Conservation (phyloP, 2,113 vertebrate genomes). For the Triplophysa tibetana region DNA sequence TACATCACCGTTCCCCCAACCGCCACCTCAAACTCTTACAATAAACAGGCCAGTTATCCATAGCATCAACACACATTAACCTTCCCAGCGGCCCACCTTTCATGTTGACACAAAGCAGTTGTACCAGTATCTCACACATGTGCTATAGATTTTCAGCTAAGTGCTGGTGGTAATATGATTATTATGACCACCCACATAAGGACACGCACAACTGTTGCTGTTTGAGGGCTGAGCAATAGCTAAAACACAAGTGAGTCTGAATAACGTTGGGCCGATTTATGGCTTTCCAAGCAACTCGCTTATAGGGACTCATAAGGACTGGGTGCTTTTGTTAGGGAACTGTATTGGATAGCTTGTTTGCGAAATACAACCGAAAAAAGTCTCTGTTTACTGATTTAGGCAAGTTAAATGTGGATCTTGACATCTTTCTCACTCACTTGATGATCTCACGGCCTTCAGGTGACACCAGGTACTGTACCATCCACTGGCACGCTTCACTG, state of each 20-base stretch:
- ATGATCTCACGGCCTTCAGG: conserved; percentile 92
- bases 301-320: background rate
- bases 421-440: conserved; percentile 77
- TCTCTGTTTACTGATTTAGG: background rate
- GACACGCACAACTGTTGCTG: background rate
- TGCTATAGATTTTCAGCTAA: conserved; percentile 40
- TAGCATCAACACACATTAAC: conserved; percentile 32
- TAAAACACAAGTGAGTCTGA: background rate
- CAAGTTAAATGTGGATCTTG: background rate
- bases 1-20: conserved; percentile 11
- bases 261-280: background rate
- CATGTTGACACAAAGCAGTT: conserved; percentile 31
- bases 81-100: conserved; percentile 54
- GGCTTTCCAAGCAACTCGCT: background rate
- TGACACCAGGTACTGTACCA: conserved; percentile 90
- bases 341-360: no score
- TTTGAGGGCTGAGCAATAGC: background rate
- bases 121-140: conserved; percentile 30
- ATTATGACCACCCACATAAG: background rate
- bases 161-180: background rate
- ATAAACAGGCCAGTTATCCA: conserved; percentile 12
- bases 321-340: background rate
- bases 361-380: no score
- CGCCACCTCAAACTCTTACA: conserved; percentile 20
- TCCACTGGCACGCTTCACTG: conserved; percentile 94